Conservation (phyloP, 2,113 vertebrate species). For the Stegostoma tigrinum region DNA sequence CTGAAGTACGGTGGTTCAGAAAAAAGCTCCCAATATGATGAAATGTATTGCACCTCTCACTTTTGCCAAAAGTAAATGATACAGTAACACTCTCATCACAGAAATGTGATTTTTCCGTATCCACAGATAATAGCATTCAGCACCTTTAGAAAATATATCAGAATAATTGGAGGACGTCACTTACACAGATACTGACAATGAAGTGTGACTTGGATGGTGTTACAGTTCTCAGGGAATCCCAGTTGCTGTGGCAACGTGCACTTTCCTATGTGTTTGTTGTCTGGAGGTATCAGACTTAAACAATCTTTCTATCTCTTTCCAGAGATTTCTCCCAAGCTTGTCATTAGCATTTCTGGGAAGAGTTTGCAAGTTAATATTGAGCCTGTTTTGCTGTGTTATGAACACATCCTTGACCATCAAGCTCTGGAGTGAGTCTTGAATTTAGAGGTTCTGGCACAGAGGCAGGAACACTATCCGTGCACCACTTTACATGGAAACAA, state of each 20-base stretch:
- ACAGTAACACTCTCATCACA: not conserved
- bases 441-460: no score
- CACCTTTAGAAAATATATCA: no score
- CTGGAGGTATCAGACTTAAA: not conserved
- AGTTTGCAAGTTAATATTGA: not conserved
- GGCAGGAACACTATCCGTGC: no score
- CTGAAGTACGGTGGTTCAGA: not conserved
- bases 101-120: not conserved
- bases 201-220: not conserved
- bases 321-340: not conserved
- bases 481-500: not conserved
- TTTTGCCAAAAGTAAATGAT: not conserved
- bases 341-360: not conserved
- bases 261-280: not conserved
- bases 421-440: no score
- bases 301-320: not conserved
- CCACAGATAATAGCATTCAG: not conserved
- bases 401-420: no score
- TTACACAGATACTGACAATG: not conserved
- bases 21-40: not conserved
- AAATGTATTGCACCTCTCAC: not conserved
- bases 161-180: not conserved
- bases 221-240: not conserved
- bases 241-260: not conserved
- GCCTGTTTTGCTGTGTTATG: no score